Percentiles rank a stretch among this genome's conserved stretches.
These are phyloP conservation scores for Tapirus indicus DNA, from an alignment of 2,797 vertebrate species.

Conservation along the genomic window DNA sequence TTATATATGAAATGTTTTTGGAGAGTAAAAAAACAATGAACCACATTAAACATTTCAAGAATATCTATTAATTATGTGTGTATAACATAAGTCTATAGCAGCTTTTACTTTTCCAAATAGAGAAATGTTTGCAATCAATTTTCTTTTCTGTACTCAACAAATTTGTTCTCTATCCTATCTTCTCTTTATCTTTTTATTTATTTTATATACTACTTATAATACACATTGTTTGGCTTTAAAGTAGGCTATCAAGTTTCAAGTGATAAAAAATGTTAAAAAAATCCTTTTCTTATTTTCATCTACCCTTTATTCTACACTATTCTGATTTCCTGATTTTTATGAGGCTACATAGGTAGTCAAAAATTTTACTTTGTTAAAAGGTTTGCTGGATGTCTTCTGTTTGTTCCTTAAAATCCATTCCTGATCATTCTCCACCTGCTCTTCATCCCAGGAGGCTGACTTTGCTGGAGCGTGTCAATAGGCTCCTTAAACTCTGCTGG, in stretches of 20 bases:
- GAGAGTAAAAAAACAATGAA: background rate
- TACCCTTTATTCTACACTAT: background rate
- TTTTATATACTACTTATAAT: background rate
- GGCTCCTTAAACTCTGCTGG: background rate
- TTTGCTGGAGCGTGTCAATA: background rate
- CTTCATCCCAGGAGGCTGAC: background rate
- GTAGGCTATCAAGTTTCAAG: background rate
- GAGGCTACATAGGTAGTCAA: background rate
- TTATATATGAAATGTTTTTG: background rate
- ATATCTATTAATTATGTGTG: background rate
- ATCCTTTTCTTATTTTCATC: background rate
- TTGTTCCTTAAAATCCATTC: background rate
- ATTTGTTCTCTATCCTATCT: background rate
- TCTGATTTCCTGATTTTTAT: constrained; percentile 16
- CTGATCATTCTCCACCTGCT: background rate
- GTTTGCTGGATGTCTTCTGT: background rate
- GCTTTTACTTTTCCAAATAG: background rate
- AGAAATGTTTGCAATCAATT: constrained; percentile 1
- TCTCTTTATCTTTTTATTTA: background rate
- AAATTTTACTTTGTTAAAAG: constrained; percentile 27
- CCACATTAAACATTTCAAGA: background rate
- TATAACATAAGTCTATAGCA: background rate
- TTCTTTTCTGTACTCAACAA: background rate
- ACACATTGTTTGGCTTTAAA: background rate
- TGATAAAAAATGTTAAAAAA: background rate